Conservation (phyloP, 1,140 invertebrate species). For the Gerris buenoi region DNA sequence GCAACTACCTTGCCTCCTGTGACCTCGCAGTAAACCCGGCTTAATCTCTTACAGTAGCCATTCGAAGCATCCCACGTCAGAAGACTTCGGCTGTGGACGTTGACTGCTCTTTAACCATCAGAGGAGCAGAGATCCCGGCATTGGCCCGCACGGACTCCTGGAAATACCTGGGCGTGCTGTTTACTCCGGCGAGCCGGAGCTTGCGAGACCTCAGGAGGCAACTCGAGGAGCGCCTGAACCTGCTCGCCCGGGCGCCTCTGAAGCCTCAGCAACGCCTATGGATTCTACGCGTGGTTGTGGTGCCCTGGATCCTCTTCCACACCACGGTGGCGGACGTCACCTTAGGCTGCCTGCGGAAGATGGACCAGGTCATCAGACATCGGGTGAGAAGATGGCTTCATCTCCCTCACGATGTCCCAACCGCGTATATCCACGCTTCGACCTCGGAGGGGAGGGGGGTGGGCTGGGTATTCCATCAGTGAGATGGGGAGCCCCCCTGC, state of each 20-base stretch:
- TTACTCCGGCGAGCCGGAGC: too few relatives aligned
- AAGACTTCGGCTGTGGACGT: background rate
- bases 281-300: background rate
- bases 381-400: background rate
- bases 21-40: too few relatives aligned
- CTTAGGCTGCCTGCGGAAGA: background rate
- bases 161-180: too few relatives aligned
- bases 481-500: background rate
- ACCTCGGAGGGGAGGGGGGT: background rate
- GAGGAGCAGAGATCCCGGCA: too few relatives aligned
- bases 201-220: too few relatives aligned
- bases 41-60: background rate
- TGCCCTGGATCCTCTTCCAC: background rate
- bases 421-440: background rate
- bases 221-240: background rate
- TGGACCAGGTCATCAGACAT: background rate
- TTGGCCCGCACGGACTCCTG: too few relatives aligned
- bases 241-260: background rate
- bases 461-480: background rate
- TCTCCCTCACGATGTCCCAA: background rate
- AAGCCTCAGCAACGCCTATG: background rate
- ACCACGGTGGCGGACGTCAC: background rate
- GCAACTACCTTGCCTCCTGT: too few relatives aligned
- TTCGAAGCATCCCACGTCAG: background rate
- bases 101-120: too few relatives aligned